Conservation (phyloP, 2,888 invertebrate species). For the Drosophila mimetica region DNA sequence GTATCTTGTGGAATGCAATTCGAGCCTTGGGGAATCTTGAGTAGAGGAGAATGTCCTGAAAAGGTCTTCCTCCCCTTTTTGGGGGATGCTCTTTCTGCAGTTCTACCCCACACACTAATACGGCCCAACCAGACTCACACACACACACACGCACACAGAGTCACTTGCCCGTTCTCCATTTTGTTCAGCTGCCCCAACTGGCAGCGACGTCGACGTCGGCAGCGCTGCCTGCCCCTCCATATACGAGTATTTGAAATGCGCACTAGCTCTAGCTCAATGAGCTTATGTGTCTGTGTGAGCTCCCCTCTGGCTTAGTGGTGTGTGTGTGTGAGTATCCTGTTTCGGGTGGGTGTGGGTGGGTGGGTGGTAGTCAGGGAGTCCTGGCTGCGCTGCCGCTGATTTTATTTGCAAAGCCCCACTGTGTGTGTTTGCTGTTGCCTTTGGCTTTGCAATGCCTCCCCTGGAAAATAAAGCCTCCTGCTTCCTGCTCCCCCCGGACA, state of each 20-base stretch:
- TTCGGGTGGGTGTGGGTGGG: constrained; percentile 60
- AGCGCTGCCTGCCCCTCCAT: constrained; percentile 65
- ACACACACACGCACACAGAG: constrained; percentile 7
- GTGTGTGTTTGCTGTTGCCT: constrained; percentile 37
- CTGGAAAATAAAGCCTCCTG: constrained; percentile 7
- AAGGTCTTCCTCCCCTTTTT: constrained; percentile 14
- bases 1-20: constrained; percentile 34
- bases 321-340: constrained; percentile 48
- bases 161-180: constrained; percentile 61
- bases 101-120: constrained; percentile 14
- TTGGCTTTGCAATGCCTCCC: constrained; percentile 36
- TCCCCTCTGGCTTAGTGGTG: constrained; percentile 31
- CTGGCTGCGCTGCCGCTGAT: constrained; percentile 58
- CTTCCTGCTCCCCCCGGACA: constrained; percentile 58
- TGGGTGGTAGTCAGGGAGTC: constrained; percentile 26
- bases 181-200: constrained; percentile 64
- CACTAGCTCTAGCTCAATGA: constrained; percentile 77
- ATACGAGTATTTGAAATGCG: constrained; percentile 78
- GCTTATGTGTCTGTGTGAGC: constrained; percentile 28
- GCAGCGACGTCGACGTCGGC: constrained; percentile 49
- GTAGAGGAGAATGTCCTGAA: constrained; percentile 10
- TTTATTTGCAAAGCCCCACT: constrained; percentile 65
- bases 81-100: constrained; percentile 34
- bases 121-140: constrained; percentile 15
- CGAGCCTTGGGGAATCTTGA: constrained; percentile 18